Evolutionary conservation across 2,888 invertebrate species (phyloP).

Genomic region (Noctua janthe): DNA sequence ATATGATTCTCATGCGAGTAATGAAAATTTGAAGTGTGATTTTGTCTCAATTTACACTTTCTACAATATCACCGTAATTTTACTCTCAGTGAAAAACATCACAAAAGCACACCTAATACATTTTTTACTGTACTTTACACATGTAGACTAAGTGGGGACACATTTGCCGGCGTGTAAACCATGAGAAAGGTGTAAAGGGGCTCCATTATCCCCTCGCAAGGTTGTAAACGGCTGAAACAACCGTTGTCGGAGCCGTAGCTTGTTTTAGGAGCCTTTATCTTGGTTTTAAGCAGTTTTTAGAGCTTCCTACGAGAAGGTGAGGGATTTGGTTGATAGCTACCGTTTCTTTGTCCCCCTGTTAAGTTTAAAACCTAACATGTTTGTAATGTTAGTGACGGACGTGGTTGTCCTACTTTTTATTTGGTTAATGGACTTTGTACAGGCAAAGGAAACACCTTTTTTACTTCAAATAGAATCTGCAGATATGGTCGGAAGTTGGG

Average conservation of each 20-base stretch:
- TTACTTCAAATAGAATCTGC: neutral
- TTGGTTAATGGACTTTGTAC: constrained; percentile 8
- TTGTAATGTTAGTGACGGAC: constrained; percentile 27
- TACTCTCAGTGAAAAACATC: constrained; percentile 20
- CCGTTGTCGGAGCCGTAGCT: constrained; percentile 59
- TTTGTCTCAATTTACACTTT: neutral
- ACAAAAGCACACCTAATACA: constrained; percentile 25
- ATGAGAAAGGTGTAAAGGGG: constrained; percentile 66
- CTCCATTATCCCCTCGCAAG: constrained; percentile 62
- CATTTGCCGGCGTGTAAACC: constrained; percentile 59
- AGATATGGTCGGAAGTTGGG: neutral
- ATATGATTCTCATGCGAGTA: neutral
- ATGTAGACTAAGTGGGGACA: constrained; percentile 61
- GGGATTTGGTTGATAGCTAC: constrained; percentile 41
- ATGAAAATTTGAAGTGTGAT: neutral
- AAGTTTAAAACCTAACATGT: constrained; percentile 51
- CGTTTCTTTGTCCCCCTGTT: constrained; percentile 35
- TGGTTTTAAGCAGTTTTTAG: constrained; percentile 65
- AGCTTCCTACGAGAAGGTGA: constrained; percentile 42
- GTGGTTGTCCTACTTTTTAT: constrained; percentile 31
- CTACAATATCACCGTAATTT: neutral
- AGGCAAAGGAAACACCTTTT: neutral
- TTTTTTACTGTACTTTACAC: constrained; percentile 53
- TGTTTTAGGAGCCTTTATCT: constrained; percentile 66
- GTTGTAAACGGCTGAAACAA: constrained; percentile 65